Evolutionary conservation across 1,140 invertebrate genomes (phyloP).

Genomic region (Drosophila quadrilineata): DNA sequence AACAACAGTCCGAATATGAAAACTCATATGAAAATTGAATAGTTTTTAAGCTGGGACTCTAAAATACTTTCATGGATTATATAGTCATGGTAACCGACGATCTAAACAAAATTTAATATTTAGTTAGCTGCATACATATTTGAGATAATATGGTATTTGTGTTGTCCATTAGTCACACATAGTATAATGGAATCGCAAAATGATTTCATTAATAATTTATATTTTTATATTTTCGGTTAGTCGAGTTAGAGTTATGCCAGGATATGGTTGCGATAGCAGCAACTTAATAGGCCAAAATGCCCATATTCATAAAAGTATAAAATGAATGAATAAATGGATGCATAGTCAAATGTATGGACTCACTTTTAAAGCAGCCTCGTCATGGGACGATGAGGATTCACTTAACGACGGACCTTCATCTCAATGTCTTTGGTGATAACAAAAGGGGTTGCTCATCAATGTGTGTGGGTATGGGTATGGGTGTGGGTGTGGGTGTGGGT

Average conservation of each 20-base stretch:
- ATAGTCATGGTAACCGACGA: conserved; percentile 40
- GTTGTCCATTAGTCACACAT: no score
- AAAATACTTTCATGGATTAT: conserved; percentile 65
- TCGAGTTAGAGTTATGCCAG: no score
- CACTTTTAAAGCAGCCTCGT: conserved; percentile 30
- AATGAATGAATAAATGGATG: conserved; percentile 13
- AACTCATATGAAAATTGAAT: conserved; percentile 26
- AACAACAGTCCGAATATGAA: neutral
- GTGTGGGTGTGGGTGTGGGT: conserved; percentile 4
- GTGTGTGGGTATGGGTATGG: neutral
- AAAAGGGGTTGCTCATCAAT: conserved; percentile 13
- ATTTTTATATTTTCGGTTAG: no score
- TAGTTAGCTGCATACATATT: conserved; percentile 22
- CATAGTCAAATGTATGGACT: no score
- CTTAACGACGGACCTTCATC: conserved; percentile 43
- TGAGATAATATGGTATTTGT: no score
- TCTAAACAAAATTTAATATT: conserved; percentile 21
- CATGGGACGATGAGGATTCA: conserved; percentile 45
- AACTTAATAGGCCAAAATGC: conserved; percentile 25
- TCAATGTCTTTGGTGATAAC: neutral
- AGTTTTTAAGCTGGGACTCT: conserved; percentile 59
- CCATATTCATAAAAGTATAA: conserved; percentile 37
- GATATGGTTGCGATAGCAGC: neutral
- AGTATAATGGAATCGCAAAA: no score
- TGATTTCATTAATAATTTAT: conserved; percentile 49